phyloP scores from a whole-genome alignment of 2,113 vertebrate species.

The Bucco capensis region DNA sequence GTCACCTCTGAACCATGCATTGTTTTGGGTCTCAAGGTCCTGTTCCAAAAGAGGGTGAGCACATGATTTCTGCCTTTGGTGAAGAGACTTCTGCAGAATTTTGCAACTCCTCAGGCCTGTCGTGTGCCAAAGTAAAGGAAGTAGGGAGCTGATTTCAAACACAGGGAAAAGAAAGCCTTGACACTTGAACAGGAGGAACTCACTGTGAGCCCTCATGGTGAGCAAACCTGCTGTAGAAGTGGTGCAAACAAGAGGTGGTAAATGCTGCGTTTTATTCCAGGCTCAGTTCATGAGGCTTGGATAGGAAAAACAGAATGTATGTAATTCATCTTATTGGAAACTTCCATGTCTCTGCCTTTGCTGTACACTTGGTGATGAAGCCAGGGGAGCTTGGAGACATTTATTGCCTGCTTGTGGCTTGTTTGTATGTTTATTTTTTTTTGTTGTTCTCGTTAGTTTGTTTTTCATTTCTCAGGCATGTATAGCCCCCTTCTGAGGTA shows the following conservation, averaged over 20 bases:
- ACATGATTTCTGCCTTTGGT: background rate
- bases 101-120: background rate
- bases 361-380: conserved; percentile 33
- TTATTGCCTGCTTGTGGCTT: conserved; percentile 7
- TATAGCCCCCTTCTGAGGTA: background rate
- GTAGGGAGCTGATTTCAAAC: background rate
- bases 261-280: background rate
- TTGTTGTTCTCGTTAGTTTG: background rate
- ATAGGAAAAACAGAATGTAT: background rate
- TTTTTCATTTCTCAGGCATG: conserved; percentile 27
- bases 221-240: conserved; percentile 21
- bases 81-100: background rate
- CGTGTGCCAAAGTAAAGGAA: background rate
- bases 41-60: background rate
- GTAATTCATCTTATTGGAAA: background rate
- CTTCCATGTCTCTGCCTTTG: conserved; percentile 42
- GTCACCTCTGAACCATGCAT: background rate
- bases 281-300: background rate
- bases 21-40: background rate
- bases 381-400: background rate
- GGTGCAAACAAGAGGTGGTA: conserved; percentile 18
- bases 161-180: background rate
- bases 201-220: background rate
- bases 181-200: conserved; percentile 17
- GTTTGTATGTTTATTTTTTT: background rate